phyloP scores from a whole-genome alignment of 2,888 invertebrate genomes.

The Hipparchia semele region DNA sequence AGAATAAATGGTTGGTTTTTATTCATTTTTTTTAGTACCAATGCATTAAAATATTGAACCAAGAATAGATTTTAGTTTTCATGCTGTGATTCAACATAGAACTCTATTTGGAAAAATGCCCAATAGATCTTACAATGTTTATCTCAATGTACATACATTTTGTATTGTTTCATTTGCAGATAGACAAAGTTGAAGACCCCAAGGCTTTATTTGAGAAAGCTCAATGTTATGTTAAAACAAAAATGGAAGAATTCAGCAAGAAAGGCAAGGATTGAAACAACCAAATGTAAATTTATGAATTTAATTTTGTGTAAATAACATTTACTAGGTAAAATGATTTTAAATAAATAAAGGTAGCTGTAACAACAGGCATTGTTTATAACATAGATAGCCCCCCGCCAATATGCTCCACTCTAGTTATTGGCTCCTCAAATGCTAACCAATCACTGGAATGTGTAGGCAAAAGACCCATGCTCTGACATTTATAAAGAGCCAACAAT shows the following conservation, averaged over 20 bases:
- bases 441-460: slow-evolving; percentile 99
- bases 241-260: slow-evolving; percentile 77
- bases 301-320: slow-evolving; percentile 62
- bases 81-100: neutral
- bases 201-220: slow-evolving; percentile 87
- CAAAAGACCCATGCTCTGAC: slow-evolving; percentile 98
- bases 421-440: slow-evolving; percentile 98
- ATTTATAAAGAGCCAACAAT: slow-evolving; percentile 96
- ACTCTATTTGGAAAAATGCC: neutral
- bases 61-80: slow-evolving; percentile 51
- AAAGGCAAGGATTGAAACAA: slow-evolving; percentile 51
- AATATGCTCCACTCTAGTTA: slow-evolving; percentile 91
- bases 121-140: neutral
- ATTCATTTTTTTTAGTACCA: slow-evolving; percentile 42
- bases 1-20: slow-evolving; percentile 62
- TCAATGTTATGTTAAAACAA: slow-evolving; percentile 87
- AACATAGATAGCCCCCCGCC: slow-evolving; percentile 90
- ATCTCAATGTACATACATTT: neutral
- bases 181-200: slow-evolving; percentile 94
- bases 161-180: slow-evolving; percentile 75
- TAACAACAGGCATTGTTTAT: slow-evolving; percentile 62
- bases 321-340: slow-evolving; percentile 55
- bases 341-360: slow-evolving; percentile 58
- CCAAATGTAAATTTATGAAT: slow-evolving; percentile 37
- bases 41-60: slow-evolving; percentile 52